Conservation (phyloP, 2,113 vertebrate species). For the Elephantulus edwardii region DNA sequence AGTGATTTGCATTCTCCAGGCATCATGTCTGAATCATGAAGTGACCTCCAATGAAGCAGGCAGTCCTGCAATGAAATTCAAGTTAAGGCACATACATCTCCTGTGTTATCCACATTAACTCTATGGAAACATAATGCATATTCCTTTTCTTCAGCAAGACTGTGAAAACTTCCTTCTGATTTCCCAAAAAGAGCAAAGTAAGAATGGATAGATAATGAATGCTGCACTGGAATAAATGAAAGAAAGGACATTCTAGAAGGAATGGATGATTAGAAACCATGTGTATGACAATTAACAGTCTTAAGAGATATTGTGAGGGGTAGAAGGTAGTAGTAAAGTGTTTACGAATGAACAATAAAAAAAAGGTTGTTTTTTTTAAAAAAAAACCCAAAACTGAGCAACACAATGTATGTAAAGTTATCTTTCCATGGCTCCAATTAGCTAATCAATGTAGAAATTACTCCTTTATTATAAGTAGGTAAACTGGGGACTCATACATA, state of each 20-base stretch:
- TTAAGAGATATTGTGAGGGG: no score
- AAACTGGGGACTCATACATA: background rate
- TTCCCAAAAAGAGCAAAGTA: background rate
- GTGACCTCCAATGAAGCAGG: background rate
- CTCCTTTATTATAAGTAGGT: conserved; percentile 12
- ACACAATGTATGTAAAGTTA: background rate
- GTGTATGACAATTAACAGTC: no score
- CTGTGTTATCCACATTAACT: background rate
- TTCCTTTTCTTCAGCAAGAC: background rate
- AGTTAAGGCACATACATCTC: background rate
- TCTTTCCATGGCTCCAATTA: background rate
- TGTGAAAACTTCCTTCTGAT: background rate
- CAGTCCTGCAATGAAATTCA: background rate
- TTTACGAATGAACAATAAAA: no score
- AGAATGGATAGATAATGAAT: no score
- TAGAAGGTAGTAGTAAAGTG: no score
- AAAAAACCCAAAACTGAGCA: no score
- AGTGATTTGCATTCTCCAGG: background rate
- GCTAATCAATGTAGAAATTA: background rate
- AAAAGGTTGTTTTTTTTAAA: no score
- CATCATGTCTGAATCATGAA: background rate
- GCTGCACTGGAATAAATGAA: no score
- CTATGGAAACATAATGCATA: background rate
- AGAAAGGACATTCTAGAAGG: no score
- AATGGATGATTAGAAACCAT: no score